Base-by-base conservation (phyloP, 2,888 invertebrate species). In the Drosophila neotestacea region DNA sequence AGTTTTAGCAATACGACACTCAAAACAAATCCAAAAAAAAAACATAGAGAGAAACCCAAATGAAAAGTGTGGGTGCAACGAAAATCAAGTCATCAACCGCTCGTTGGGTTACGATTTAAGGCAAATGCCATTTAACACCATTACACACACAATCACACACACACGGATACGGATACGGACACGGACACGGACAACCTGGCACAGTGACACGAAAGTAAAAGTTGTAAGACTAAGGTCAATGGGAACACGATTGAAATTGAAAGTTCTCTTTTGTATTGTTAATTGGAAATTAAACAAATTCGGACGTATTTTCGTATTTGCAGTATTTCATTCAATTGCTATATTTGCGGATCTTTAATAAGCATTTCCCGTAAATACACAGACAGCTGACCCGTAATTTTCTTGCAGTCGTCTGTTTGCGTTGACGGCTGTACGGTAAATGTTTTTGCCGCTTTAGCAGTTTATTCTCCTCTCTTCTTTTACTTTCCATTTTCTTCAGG, bases 401-500 rank as follows among this genome's bases (percentile, higher is more conserved):
- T 47, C 38, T 41, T 54, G n/a, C 41, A 61, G 48, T 77, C 86
- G 88, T 88, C 84, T 82, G 86, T 71, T 75, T 83, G 78, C 84
- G 28, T 64, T 78, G 88, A 85, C 86, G 86, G 83, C 67, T 80
- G 71, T 83, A 73, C 84, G 83, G 73, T 75, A 73, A 84, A 84
- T 84, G 84, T 77, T 73, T 79, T 74, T 60, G 66, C 50, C 46
- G 70, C 69, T 68, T 67, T 48, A 59, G 38, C 71, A 67, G 58
- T 34, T 58, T 62, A 52, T 56, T 62, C 16, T 55, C 32, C 34
- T 69, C 68, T 77, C 36, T 48, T 48, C 41, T 56, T 88, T 85
- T 88, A 85, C 86, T 88, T 83, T 84, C 85, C 72, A 88, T 88
- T 88, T 84, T 80, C 74, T 71, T 79, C 62, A 61, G 54, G 34